These are phyloP conservation scores for Chloebia gouldiae DNA, from an alignment of 2,113 vertebrate genomes.

Conservation along the genomic window DNA sequence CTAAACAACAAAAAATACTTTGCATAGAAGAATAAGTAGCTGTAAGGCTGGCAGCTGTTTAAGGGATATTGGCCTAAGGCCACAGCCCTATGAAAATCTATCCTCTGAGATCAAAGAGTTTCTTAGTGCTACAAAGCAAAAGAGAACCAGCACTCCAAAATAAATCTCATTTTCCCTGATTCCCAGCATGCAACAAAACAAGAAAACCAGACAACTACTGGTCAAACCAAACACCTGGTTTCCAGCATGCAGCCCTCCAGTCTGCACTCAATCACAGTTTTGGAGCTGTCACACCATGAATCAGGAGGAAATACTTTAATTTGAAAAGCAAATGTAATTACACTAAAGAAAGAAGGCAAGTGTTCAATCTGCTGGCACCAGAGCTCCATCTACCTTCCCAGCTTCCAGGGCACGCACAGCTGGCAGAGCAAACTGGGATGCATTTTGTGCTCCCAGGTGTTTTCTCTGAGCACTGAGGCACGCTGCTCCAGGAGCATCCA, in stretches of 20 bases:
- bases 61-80: not conserved
- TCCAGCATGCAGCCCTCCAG: not conserved
- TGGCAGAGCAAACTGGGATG: not conserved
- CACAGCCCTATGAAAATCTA: not conserved
- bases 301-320: slow-evolving; percentile 20
- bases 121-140: not conserved
- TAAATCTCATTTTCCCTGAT: not conserved
- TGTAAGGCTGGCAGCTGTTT: not conserved
- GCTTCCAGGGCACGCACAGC: not conserved
- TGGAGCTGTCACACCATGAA: not conserved
- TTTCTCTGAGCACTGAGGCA: not conserved
- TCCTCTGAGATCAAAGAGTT: not conserved
- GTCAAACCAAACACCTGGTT: not conserved
- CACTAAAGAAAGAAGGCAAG: not conserved
- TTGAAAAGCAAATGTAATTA: slow-evolving; percentile 33
- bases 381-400: not conserved
- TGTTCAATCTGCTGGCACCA: not conserved
- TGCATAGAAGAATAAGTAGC: not conserved
- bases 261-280: not conserved
- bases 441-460: not conserved
- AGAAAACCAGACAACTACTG: not conserved
- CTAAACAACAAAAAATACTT: not conserved
- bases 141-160: not conserved
- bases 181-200: not conserved
- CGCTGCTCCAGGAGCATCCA: not conserved